Evolutionary conservation across 92 coral and sea anemone species (phyloP), one percentile per base, ranked within the genome.

Genomic region (Phymanthus crucifer): DNA sequence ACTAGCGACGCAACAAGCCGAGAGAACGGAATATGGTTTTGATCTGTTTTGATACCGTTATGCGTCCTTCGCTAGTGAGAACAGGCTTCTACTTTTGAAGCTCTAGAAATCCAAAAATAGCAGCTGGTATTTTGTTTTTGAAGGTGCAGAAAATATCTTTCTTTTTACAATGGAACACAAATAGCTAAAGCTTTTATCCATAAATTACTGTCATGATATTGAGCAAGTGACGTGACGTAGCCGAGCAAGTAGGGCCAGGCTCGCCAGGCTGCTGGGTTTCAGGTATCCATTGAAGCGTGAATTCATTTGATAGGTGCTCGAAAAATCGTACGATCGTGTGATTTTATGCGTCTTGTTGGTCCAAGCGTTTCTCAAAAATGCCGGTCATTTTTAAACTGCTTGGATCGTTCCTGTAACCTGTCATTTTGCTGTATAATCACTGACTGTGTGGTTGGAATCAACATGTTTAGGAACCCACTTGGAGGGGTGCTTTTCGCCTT

Each of bases 381-480:
- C 12, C 29, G 17, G 17, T 26, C 32, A 61, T 26, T 2, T 61
- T 61, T 26, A 18, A 21, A 34, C 10, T 19, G 6, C 27, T 54
- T 54, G 27, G 5, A 54, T 54, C 27, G 32, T 29, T 61, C 27
- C 12, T 5, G 34, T 61, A 18, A 14, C 68, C 12, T 61, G 68
- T 29, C 68, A 27, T 61, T 61, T 61, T 61, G 68, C 68, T 61
- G 18, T 61, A 9, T 6, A 10, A 14, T 45, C 24, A 32, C 66
- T 29, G 68, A n/a, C n/a, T 43, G 14, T 11, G 5, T 38, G 45
- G 48, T 17, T 43, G 48, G 14, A 43, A 34, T 16, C n/a, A 57
- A 33, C 3, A 88, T 88, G 91, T 66, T 84, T 66, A 87, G 91
- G 71, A 84, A 88, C 85, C 54, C 80, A 12, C 6, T 88, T 50